These are phyloP conservation scores for Rhabditoides inermis DNA, from an alignment of 2,888 invertebrate species.

Conservation along the genomic window DNA sequence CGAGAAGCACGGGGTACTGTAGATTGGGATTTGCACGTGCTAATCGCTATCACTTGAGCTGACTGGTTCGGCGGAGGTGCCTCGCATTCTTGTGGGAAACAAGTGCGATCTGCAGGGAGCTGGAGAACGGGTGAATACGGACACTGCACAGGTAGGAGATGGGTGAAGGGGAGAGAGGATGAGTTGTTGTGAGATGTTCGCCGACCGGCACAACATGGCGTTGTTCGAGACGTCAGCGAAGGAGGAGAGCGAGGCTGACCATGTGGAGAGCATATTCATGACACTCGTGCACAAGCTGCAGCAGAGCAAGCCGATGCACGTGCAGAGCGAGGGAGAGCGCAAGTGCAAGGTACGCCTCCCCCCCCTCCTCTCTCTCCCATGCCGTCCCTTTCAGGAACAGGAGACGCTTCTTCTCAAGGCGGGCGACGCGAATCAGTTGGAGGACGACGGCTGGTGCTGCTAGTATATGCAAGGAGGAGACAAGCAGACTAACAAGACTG, in stretches of 20 bases:
- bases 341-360: slow-evolving; percentile 27
- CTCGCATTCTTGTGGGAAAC: slow-evolving; percentile 71
- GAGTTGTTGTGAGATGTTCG: slow-evolving; percentile 60
- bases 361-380: background rate
- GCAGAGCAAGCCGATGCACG: slow-evolving; percentile 61
- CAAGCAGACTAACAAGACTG: no score
- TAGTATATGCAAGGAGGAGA: no score
- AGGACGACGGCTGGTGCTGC: slow-evolving; percentile 46
- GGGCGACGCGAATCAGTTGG: slow-evolving; percentile 29
- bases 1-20: slow-evolving; percentile 61
- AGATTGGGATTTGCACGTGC: no score
- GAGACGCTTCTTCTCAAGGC: slow-evolving; percentile 47
- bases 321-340: slow-evolving; percentile 44
- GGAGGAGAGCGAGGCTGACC: slow-evolving; percentile 61
- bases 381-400: slow-evolving; percentile 16
- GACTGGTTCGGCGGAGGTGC: no score
- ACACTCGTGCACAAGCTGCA: slow-evolving; percentile 70
- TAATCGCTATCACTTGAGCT: no score
- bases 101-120: slow-evolving; percentile 65
- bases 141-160: slow-evolving; percentile 61
- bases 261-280: slow-evolving; percentile 74
- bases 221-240: slow-evolving; percentile 75
- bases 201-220: slow-evolving; percentile 63
- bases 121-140: slow-evolving; percentile 62
- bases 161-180: no score